phyloP scores from a whole-genome alignment of 2,113 vertebrate species.

The Dissostichus mawsoni region DNA sequence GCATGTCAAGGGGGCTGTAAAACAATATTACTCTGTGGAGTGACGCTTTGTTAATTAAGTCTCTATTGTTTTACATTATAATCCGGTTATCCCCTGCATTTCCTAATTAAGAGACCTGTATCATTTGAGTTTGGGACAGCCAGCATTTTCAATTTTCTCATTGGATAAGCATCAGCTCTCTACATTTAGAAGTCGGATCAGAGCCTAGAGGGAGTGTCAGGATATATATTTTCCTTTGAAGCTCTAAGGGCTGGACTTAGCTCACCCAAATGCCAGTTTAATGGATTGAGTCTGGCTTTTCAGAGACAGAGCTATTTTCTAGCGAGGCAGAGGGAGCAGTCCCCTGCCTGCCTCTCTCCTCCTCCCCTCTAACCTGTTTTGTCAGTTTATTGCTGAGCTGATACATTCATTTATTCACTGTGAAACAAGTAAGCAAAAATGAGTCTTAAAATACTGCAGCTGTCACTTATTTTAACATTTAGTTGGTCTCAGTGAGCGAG shows the following conservation, averaged over 20 bases:
- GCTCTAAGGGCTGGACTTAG: conserved; percentile 59
- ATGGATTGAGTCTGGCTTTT: conserved; percentile 67
- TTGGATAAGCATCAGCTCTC: conserved; percentile 53
- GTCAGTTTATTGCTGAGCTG: conserved; percentile 17
- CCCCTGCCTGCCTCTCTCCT: conserved; percentile 9
- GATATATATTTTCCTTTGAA: conserved; percentile 70
- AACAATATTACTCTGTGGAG: conserved; percentile 17
- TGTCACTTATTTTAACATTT: conserved; percentile 13
- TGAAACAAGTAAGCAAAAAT: conserved; percentile 30
- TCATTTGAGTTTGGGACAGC: conserved; percentile 38
- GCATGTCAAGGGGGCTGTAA: neutral
- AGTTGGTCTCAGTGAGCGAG: conserved; percentile 2
- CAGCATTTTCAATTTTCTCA: conserved; percentile 21
- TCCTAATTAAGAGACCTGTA: neutral
- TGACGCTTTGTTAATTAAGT: conserved; percentile 12
- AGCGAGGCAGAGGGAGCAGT: conserved; percentile 20
- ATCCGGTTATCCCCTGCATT: conserved; percentile 6
- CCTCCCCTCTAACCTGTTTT: conserved; percentile 6
- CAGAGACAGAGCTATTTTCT: conserved; percentile 60
- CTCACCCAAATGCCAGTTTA: conserved; percentile 69
- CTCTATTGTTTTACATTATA: conserved; percentile 28
- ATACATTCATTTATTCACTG: conserved; percentile 45
- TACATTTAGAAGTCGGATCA: conserved; percentile 50
- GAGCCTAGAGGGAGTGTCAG: conserved; percentile 52
- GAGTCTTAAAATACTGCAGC: conserved; percentile 14